These are phyloP conservation scores for Sebastes steindachneri DNA, from an alignment of 2,797 vertebrate species.

Conservation along the genomic window DNA sequence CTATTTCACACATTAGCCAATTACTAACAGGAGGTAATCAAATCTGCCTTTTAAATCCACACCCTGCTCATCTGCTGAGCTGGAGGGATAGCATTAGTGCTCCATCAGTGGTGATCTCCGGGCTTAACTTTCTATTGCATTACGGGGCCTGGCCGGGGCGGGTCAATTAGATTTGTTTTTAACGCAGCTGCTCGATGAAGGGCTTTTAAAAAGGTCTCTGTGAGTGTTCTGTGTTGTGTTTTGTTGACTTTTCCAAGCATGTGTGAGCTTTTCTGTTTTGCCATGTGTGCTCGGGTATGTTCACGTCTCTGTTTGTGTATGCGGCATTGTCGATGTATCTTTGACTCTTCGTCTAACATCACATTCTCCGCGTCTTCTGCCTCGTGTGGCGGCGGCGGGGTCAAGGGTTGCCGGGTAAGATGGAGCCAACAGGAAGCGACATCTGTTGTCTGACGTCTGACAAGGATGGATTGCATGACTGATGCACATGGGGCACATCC, in stretches of 20 bases:
- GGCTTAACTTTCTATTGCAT: constrained; percentile 77
- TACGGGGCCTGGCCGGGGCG: constrained; percentile 52
- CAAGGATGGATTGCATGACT: constrained; percentile 78
- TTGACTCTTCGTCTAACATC: background rate
- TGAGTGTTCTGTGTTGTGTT: background rate
- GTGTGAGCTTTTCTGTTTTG: background rate
- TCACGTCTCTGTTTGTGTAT: background rate
- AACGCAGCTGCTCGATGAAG: constrained; percentile 73
- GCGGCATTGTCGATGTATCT: background rate
- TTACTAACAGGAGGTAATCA: constrained; percentile 78
- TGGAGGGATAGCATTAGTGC: constrained; percentile 66
- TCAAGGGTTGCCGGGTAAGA: constrained; percentile 50
- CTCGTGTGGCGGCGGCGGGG: background rate
- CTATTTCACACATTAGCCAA: constrained; percentile 75
- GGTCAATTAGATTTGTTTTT: constrained; percentile 77
- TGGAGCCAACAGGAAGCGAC: constrained; percentile 73
- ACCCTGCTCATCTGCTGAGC: constrained; percentile 73
- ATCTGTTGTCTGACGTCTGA: constrained; percentile 81
- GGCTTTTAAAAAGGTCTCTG: constrained; percentile 8
- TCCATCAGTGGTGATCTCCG: constrained; percentile 65
- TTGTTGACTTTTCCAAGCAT: background rate
- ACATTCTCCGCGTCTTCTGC: background rate
- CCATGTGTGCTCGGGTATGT: background rate
- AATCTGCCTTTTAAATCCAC: constrained; percentile 72
- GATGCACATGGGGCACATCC: constrained; percentile 62